Percentiles rank a stretch among this genome's conserved stretches.
These are phyloP conservation scores for Odontomyia ornata DNA, from an alignment of 2,888 invertebrate genomes.

Conservation along the genomic window DNA sequence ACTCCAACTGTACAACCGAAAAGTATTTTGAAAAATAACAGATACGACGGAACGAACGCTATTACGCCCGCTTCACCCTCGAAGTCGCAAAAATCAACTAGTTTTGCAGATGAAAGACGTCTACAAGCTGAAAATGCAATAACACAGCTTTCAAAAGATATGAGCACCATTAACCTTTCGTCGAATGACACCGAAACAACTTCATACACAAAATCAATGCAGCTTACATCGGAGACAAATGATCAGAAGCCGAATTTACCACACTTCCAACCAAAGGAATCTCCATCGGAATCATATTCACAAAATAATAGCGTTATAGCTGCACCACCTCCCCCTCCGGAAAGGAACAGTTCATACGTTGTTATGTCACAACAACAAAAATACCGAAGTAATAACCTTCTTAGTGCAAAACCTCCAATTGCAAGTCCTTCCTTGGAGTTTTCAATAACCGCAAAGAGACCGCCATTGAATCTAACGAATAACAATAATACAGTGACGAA, in stretches of 20 bases:
- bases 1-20: constrained; percentile 59
- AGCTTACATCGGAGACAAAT: background rate
- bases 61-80: constrained; percentile 61
- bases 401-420: constrained; percentile 32
- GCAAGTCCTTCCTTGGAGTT: constrained; percentile 2
- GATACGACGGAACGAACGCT: constrained; percentile 55
- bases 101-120: constrained; percentile 62
- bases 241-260: constrained; percentile 27
- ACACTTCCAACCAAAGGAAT: constrained; percentile 16
- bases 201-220: background rate
- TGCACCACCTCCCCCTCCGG: constrained; percentile 79
- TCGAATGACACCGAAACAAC: background rate
- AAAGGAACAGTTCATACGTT: constrained; percentile 87
- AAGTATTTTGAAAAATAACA: constrained; percentile 62
- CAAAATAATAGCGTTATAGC: constrained; percentile 54
- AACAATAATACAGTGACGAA: constrained; percentile 43
- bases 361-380: constrained; percentile 77
- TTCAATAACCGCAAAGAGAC: constrained; percentile 10
- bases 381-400: constrained; percentile 51
- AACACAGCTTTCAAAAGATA: constrained; percentile 59
- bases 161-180: constrained; percentile 56
- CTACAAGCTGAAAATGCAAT: constrained; percentile 59
- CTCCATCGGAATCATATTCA: constrained; percentile 38
- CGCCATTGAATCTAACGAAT: background rate
- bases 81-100: constrained; percentile 62